These are phyloP conservation scores for Triplophysa bombifrons DNA, from an alignment of 2,797 vertebrate genomes.

Conservation along the genomic window DNA sequence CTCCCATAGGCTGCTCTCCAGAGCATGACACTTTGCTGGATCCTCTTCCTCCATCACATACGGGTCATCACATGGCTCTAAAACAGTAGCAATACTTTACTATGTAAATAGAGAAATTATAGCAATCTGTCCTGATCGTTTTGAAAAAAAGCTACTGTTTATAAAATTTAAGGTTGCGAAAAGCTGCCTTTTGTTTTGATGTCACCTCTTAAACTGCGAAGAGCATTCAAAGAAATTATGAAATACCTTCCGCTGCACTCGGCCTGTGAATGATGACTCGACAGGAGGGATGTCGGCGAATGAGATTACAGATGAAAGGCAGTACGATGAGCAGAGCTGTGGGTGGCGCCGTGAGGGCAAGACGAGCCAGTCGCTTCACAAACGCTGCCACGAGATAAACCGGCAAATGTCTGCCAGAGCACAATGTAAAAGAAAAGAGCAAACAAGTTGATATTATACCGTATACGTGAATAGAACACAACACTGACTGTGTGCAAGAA, in stretches of 20 bases:
- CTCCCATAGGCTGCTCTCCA: constrained; percentile 97
- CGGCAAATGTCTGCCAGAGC: constrained; percentile 83
- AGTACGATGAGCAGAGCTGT: constrained; percentile 86
- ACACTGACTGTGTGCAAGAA: neutral
- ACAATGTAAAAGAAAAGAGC: neutral
- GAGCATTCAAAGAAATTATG: neutral
- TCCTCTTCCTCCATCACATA: constrained; percentile 86
- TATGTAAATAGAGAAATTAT: too few relatives aligned
- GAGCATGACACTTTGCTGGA: constrained; percentile 81
- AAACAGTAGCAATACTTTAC: constrained; percentile 11
- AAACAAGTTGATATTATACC: neutral
- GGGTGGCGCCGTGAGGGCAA: constrained; percentile 88
- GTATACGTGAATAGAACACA: neutral
- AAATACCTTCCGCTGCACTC: constrained; percentile 62
- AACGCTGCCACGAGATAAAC: constrained; percentile 93
- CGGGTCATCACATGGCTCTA: constrained; percentile 80
- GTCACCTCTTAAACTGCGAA: neutral
- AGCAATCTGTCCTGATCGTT: too few relatives aligned
- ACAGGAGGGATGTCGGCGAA: constrained; percentile 90
- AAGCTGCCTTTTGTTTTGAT: neutral
- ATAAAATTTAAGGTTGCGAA: too few relatives aligned
- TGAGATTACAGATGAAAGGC: constrained; percentile 92
- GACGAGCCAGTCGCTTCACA: constrained; percentile 87
- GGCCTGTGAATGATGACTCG: constrained; percentile 88
- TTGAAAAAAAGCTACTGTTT: too few relatives aligned